Conservation (phyloP, 1,140 invertebrate genomes). For the Eciton burchellii region DNA sequence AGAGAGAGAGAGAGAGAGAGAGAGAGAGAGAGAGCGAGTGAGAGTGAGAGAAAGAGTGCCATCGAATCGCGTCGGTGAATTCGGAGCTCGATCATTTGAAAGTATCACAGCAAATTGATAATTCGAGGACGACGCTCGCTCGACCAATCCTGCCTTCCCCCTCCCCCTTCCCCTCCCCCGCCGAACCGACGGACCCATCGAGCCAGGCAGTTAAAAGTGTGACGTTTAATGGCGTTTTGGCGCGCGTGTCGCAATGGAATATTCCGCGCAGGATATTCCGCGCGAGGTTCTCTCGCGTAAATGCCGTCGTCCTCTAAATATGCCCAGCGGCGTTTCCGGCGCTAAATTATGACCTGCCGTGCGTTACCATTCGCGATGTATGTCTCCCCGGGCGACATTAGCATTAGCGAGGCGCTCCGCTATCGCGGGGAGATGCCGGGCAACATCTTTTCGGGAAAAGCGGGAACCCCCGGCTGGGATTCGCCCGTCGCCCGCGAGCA, state of each 20-base stretch:
- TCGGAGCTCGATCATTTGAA: not conserved
- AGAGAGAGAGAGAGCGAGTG: not conserved
- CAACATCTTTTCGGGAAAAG: not conserved
- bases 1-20: not conserved
- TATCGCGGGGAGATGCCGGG: not conserved
- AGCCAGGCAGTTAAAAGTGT: not conserved
- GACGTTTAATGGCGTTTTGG: not conserved
- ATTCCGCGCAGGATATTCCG: not conserved
- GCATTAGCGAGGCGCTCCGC: not conserved
- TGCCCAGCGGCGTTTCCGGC: not conserved
- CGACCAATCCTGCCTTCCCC: not conserved
- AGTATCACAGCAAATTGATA: conserved; percentile 45
- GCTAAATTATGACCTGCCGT: not conserved
- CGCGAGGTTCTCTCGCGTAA: not conserved
- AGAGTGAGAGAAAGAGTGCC: not conserved
- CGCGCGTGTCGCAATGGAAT: no score
- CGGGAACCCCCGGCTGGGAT: not conserved
- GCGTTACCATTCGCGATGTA: not conserved
- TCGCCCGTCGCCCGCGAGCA: not conserved
- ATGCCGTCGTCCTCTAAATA: not conserved
- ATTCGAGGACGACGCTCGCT: conserved; percentile 13
- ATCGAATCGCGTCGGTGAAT: not conserved
- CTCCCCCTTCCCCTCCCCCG: no score
- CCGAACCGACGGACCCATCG: no score
- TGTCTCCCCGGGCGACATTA: not conserved